Evolutionary conservation across 2,888 invertebrate genomes (phyloP).

Genomic region (Thalpophila matura): DNA sequence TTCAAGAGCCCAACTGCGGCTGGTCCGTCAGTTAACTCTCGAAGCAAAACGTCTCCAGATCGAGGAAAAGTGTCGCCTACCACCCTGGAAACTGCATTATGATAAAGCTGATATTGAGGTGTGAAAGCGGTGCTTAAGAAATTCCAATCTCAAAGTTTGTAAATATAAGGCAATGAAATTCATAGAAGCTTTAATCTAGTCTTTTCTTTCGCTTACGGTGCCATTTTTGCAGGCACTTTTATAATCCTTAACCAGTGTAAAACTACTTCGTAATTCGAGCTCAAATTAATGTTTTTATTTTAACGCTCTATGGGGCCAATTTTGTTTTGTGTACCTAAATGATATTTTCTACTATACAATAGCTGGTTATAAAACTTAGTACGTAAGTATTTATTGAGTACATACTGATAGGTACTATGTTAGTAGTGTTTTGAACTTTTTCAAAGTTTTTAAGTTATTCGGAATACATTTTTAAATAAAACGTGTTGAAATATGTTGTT

Average conservation of each 20-base stretch:
- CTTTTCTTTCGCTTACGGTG: slow-evolving; percentile 84
- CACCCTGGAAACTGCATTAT: slow-evolving; percentile 92
- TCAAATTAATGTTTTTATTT: slow-evolving; percentile 74
- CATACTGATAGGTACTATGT: slow-evolving; percentile 73
- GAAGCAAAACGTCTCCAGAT: slow-evolving; percentile 81
- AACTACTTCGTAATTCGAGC: slow-evolving; percentile 73
- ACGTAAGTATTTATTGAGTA: slow-evolving; percentile 89
- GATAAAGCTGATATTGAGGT: slow-evolving; percentile 73
- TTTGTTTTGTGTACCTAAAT: slow-evolving; percentile 75
- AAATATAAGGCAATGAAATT: slow-evolving; percentile 81
- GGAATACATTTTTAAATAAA: slow-evolving; percentile 87
- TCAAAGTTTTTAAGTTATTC: slow-evolving; percentile 89
- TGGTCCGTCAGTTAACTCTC: slow-evolving; percentile 64
- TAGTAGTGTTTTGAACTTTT: slow-evolving; percentile 86
- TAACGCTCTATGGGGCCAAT: slow-evolving; percentile 86
- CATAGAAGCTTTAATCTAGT: slow-evolving; percentile 90
- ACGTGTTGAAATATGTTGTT: slow-evolving; percentile 80
- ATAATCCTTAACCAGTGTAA: slow-evolving; percentile 77
- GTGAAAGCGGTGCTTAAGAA: slow-evolving; percentile 79
- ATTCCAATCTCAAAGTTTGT: slow-evolving; percentile 69
- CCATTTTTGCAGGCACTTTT: slow-evolving; percentile 81
- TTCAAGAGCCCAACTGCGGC: slow-evolving; percentile 79
- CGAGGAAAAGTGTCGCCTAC: slow-evolving; percentile 84
- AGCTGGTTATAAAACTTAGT: slow-evolving; percentile 81
- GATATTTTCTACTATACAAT: slow-evolving; percentile 73